Evolutionary conservation across 2,888 invertebrate genomes (phyloP).

Genomic region (Rhimphoctona megacephalus): DNA sequence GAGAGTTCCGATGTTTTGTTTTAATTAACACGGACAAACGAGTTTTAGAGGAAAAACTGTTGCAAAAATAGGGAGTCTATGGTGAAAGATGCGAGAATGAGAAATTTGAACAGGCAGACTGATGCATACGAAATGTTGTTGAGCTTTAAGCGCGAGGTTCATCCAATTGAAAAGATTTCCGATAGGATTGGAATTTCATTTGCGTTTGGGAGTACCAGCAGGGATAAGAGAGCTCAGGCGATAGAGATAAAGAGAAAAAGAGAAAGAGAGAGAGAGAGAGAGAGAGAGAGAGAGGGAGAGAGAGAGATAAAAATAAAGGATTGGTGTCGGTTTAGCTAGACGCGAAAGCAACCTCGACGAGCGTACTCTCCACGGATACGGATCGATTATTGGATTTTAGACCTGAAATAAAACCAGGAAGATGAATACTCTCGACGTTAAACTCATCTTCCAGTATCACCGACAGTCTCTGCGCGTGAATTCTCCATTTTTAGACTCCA

Average conservation of each 20-base stretch:
- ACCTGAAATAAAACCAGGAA: slow-evolving; percentile 61
- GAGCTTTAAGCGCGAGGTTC: slow-evolving; percentile 68
- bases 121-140: slow-evolving; percentile 80
- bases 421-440: slow-evolving; percentile 44
- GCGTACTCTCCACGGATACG: slow-evolving; percentile 55
- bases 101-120: slow-evolving; percentile 70
- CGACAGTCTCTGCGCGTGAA: neutral
- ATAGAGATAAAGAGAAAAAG: neutral
- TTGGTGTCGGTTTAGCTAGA: slow-evolving; percentile 55
- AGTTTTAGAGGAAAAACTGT: slow-evolving; percentile 25
- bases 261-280: neutral
- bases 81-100: slow-evolving; percentile 43
- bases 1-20: slow-evolving; percentile 7
- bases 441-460: neutral
- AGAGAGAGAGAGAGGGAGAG: neutral
- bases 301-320: slow-evolving; percentile 2
- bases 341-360: slow-evolving; percentile 53
- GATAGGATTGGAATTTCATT: slow-evolving; percentile 72
- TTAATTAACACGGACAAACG: slow-evolving; percentile 47
- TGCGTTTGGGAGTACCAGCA: slow-evolving; percentile 41
- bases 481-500: slow-evolving; percentile 15
- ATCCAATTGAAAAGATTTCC: slow-evolving; percentile 78
- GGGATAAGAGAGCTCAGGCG: neutral
- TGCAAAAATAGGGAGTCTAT: slow-evolving; percentile 9
- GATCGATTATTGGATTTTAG: slow-evolving; percentile 77